These are phyloP conservation scores for Anarrhichthys ocellatus DNA, from an alignment of 2,113 vertebrate genomes.

Conservation along the genomic window DNA sequence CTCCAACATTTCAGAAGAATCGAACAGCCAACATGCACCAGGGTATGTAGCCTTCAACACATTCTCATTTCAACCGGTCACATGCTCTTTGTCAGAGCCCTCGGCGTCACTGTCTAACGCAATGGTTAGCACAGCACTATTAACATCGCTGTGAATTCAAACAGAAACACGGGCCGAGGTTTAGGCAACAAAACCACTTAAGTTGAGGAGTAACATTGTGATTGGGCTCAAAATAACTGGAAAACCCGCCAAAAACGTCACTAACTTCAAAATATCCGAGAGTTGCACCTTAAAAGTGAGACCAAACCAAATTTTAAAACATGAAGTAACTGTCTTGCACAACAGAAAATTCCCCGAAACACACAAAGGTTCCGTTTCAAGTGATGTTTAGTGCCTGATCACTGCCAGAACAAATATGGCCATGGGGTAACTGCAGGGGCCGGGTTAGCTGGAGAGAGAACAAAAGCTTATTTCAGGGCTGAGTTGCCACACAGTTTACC, in stretches of 20 bases:
- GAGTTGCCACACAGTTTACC: slow-evolving; percentile 48
- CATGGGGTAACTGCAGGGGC: slow-evolving; percentile 27
- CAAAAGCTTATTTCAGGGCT: slow-evolving; percentile 59
- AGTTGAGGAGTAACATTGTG: not conserved
- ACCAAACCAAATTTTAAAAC: slow-evolving; percentile 2
- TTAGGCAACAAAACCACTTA: not conserved
- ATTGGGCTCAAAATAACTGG: not conserved
- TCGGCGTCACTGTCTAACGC: not conserved
- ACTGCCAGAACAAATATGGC: slow-evolving; percentile 38
- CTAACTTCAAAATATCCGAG: not conserved
- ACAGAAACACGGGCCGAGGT: not conserved
- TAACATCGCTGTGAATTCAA: not conserved
- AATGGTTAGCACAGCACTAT: not conserved
- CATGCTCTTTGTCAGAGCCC: not conserved
- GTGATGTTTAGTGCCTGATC: slow-evolving; percentile 25
- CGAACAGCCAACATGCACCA: slow-evolving; percentile 25
- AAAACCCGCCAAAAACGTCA: not conserved
- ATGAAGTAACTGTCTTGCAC: not conserved
- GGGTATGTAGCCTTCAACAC: slow-evolving; percentile 61
- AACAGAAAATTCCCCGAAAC: not conserved
- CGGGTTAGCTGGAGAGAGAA: slow-evolving; percentile 29
- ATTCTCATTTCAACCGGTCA: not conserved
- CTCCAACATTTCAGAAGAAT: slow-evolving; percentile 68
- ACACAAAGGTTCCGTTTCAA: slow-evolving; percentile 2
- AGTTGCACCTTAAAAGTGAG: not conserved